Conservation (phyloP, 2,113 vertebrate genomes). For the Leucoraja erinaceus region DNA sequence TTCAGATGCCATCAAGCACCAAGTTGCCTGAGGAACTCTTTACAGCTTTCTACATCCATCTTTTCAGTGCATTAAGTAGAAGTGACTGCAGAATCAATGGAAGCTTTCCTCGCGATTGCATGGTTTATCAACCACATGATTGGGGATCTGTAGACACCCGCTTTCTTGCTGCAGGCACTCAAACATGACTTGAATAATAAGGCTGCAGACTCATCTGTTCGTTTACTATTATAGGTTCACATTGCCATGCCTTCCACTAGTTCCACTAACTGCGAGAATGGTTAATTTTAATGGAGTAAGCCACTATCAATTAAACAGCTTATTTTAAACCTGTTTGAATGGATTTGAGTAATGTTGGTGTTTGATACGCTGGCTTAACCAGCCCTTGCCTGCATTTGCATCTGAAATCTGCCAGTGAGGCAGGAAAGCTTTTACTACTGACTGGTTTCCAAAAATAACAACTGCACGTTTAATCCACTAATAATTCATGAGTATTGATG, state of each 20-base stretch:
- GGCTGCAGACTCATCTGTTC: not conserved
- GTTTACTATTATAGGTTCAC: not conserved
- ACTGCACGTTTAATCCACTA: too few relatives aligned
- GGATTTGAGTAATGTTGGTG: not conserved
- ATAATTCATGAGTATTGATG: too few relatives aligned
- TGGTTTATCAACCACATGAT: conserved; percentile 44
- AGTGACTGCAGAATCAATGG: conserved; percentile 42
- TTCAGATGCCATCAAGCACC: conserved; percentile 10
- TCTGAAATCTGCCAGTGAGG: not conserved
- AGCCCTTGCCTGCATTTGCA: not conserved
- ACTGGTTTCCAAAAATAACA: not conserved
- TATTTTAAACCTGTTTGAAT: not conserved
- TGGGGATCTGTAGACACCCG: not conserved
- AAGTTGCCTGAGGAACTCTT: conserved; percentile 40
- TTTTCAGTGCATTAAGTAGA: conserved; percentile 40
- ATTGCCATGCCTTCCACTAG: not conserved
- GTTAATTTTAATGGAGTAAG: not conserved
- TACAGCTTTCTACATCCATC: conserved; percentile 32
- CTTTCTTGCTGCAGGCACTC: conserved; percentile 12
- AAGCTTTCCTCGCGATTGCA: conserved; percentile 39
- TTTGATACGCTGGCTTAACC: not conserved
- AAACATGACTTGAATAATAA: not conserved
- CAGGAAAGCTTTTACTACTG: not conserved
- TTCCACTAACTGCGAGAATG: not conserved
- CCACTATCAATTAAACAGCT: not conserved